Percentiles rank a stretch among this genome's conserved stretches.
These are phyloP conservation scores for Asobara japonica DNA, from an alignment of 1,140 invertebrate species.

Conservation along the genomic window DNA sequence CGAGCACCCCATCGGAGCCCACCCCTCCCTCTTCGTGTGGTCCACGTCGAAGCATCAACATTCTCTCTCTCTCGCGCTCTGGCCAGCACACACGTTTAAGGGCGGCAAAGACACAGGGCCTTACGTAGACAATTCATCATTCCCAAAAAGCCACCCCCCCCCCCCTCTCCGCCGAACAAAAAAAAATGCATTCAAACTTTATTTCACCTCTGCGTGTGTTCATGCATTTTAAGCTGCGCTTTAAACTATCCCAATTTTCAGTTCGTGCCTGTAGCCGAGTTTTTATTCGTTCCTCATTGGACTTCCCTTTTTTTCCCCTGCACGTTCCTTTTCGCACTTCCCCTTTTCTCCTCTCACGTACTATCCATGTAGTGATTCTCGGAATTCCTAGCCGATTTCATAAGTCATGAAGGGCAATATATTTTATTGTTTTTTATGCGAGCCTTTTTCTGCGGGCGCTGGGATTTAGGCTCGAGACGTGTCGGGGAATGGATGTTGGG, in stretches of 20 bases:
- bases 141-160: not conserved
- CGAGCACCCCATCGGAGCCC: not conserved
- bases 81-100: not conserved
- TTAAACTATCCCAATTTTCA: conserved; percentile 22
- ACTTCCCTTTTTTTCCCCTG: not conserved
- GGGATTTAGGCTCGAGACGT: not conserved
- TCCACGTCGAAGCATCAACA: not conserved
- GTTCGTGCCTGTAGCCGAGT: conserved; percentile 6
- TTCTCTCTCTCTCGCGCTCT: not conserved
- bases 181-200: conserved; percentile 40
- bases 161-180: not conserved
- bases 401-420: conserved; percentile 13
- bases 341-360: not conserved
- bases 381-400: conserved; percentile 4
- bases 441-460: not conserved
- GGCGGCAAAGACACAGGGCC: conserved; percentile 36
- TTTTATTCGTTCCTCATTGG: not conserved
- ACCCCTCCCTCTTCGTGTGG: not conserved
- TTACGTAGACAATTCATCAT: conserved; percentile 46
- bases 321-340: not conserved
- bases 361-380: not conserved
- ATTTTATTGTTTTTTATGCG: conserved; percentile 16
- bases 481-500: not conserved
- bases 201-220: conserved; percentile 40
- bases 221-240: conserved; percentile 44